Conservation (phyloP, 1,140 invertebrate species). For the Caenorhabditis inopinata region DNA sequence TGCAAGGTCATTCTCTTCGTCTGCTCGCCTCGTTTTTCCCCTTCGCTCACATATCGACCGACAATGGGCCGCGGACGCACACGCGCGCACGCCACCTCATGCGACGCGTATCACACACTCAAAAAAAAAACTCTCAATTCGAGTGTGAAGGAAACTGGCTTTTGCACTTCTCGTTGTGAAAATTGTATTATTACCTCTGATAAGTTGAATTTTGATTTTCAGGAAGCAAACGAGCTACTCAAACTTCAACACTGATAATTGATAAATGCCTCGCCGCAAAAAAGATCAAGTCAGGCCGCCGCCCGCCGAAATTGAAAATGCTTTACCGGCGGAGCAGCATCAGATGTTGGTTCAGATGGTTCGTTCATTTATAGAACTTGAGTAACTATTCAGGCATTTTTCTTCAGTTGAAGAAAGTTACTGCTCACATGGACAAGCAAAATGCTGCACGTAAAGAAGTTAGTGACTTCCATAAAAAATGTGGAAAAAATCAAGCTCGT, state of each 20-base stretch:
- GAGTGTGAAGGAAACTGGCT: too few relatives aligned
- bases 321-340: neutral
- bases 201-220: too few relatives aligned
- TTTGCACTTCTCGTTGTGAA: too few relatives aligned
- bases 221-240: too few relatives aligned
- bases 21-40: neutral
- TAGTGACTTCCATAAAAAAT: neutral
- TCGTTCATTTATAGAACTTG: neutral
- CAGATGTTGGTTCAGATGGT: neutral
- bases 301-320: neutral
- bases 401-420: neutral
- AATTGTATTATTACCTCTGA: too few relatives aligned
- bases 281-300: neutral
- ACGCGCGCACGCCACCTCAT: neutral
- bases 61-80: neutral
- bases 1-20: slow-evolving; percentile 12
- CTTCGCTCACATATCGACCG: neutral
- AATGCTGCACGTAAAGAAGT: too few relatives aligned
- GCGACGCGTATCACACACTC: neutral
- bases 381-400: neutral
- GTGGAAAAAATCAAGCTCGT: neutral
- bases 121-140: neutral
- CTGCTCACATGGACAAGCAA: neutral
- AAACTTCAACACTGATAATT: too few relatives aligned
- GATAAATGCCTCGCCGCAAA: neutral